Evolutionary conservation across 30 jellyfish, hydroid and myxozoan species (phyloP).

Genomic region (Pseudorhiza aurosa): DNA sequence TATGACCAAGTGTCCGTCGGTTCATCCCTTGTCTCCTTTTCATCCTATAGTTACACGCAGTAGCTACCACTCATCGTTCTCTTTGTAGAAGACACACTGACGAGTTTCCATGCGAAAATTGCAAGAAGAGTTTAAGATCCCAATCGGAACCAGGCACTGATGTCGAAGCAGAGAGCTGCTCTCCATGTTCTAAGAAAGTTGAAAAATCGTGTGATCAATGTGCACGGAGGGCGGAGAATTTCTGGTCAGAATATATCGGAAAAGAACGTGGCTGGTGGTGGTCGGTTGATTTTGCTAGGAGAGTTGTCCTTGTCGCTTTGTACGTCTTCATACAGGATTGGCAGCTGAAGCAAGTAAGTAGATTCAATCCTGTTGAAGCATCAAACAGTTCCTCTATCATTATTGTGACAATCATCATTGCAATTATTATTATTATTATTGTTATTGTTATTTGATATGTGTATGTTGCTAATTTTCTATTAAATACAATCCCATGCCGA

Average conservation of each 20-base stretch:
- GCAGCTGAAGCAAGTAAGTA: conserved; percentile 66
- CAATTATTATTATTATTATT: too few species aligned
- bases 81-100: background rate
- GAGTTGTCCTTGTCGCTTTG: conserved; percentile 41
- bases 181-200: conserved; percentile 33
- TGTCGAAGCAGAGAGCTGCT: conserved; percentile 12
- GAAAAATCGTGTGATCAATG: conserved; percentile 26
- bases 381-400: too few species aligned
- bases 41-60: too few species aligned
- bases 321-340: conserved; percentile 68
- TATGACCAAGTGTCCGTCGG: too few species aligned
- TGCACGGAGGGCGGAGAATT: background rate
- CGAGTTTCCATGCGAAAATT: background rate
- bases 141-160: background rate
- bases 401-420: too few species aligned
- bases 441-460: too few species aligned
- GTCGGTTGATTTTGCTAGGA: conserved; percentile 55
- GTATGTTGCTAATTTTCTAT: too few species aligned
- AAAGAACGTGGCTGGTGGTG: conserved; percentile 75
- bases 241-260: conserved; percentile 36
- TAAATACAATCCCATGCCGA: too few species aligned
- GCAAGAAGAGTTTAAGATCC: background rate
- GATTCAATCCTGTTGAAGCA: too few species aligned
- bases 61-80: too few species aligned
- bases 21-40: too few species aligned